phyloP scores from a whole-genome alignment of 2,797 vertebrate genomes.

The Erpetoichthys calabaricus region DNA sequence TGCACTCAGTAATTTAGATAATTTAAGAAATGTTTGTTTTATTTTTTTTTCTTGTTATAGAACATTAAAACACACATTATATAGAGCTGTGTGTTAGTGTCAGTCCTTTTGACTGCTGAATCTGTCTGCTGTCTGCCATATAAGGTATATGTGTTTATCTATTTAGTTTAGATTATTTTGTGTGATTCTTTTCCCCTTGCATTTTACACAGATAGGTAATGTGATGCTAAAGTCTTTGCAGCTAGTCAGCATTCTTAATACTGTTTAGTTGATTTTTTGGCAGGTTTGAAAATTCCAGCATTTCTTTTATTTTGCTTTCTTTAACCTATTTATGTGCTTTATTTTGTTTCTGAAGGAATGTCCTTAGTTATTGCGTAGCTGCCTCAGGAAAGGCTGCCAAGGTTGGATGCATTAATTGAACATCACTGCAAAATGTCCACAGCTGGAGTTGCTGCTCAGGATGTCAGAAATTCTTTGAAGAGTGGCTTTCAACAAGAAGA shows the following conservation, averaged over 20 bases:
- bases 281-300: too few species aligned
- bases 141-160: conserved; percentile 11
- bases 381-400: conserved; percentile 38
- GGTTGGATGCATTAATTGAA: conserved; percentile 48
- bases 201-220: too few species aligned
- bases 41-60: too few species aligned
- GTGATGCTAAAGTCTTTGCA: too few species aligned
- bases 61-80: neutral
- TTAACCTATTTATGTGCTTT: conserved; percentile 19
- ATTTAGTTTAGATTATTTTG: too few species aligned
- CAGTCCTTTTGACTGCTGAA: neutral
- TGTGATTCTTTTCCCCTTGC: too few species aligned
- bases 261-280: too few species aligned
- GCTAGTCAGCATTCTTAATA: too few species aligned
- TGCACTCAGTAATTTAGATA: conserved; percentile 4
- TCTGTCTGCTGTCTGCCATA: neutral
- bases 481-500: conserved; percentile 62
- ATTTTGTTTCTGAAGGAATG: conserved; percentile 48
- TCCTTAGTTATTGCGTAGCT: conserved; percentile 16
- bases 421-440: conserved; percentile 72
- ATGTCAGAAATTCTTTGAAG: conserved; percentile 72
- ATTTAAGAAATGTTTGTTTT: neutral
- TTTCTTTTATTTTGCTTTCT: conserved; percentile 10
- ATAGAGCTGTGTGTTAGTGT: neutral
- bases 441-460: conserved; percentile 80